phyloP scores from a whole-genome alignment of 2,797 vertebrate genomes.

The Pseudomugil gertrudae region DNA sequence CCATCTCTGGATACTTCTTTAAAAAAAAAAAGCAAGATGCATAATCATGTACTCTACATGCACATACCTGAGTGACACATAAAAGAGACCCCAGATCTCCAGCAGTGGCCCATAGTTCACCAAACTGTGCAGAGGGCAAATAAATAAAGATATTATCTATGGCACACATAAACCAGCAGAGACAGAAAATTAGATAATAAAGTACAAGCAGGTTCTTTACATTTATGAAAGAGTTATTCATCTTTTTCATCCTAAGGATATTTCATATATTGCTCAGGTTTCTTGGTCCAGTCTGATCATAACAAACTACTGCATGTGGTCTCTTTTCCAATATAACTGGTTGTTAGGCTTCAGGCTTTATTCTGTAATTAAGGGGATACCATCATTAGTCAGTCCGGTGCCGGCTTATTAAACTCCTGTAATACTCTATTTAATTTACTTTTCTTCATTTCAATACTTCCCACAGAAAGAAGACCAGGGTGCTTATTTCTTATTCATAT shows the following conservation, averaged over 20 bases:
- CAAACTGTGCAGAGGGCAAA: no score
- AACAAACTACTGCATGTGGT: constrained; percentile 5
- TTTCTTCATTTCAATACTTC: constrained; percentile 1
- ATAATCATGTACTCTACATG: no score
- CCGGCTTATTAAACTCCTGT: constrained; percentile 12
- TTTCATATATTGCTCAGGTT: background rate
- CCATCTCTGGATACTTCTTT: no score
- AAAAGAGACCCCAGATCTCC: no score
- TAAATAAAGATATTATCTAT: background rate
- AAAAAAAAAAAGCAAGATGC: no score
- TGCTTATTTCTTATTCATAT: constrained; percentile 28
- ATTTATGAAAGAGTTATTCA: background rate
- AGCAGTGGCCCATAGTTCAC: no score
- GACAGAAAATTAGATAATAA: background rate
- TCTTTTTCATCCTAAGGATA: constrained; percentile 5
- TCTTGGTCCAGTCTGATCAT: background rate
- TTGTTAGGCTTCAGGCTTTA: constrained; percentile 7
- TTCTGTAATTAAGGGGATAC: constrained; percentile 11
- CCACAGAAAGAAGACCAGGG: background rate
- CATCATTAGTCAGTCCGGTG: constrained; percentile 11
- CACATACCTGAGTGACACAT: no score
- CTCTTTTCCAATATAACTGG: constrained; percentile 10
- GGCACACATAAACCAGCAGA: background rate
- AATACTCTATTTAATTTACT: constrained; percentile 16
- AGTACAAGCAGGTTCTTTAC: background rate